Percentiles rank a stretch among this genome's conserved stretches.
Evolutionary conservation across 1,140 invertebrate genomes (phyloP).

Genomic region (Nylanderia fulva): DNA sequence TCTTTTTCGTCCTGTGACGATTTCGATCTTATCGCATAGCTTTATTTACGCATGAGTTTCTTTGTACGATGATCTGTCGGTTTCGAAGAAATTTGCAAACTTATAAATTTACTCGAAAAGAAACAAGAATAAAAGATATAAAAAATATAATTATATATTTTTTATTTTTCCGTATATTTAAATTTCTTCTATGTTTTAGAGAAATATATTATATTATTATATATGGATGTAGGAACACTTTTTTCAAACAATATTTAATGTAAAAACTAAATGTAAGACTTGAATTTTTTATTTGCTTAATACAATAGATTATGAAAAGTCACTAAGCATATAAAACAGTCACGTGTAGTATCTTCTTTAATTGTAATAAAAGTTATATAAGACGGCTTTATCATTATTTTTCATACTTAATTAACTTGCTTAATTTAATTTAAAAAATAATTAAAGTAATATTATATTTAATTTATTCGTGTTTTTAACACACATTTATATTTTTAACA

Average conservation of each 20-base stretch:
- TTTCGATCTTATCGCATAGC: slow-evolving; percentile 50
- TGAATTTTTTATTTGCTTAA: background rate
- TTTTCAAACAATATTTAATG: background rate
- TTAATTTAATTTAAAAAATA: background rate
- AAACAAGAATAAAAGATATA: background rate
- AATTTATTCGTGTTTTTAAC: no score
- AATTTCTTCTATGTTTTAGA: background rate
- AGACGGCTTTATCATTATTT: background rate
- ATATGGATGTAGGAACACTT: background rate
- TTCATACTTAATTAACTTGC: background rate
- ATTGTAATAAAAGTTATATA: background rate
- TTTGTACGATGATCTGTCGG: slow-evolving; percentile 29
- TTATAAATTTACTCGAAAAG: background rate
- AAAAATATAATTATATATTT: slow-evolving; percentile 1
- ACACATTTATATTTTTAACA: background rate
- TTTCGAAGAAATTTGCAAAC: slow-evolving; percentile 40
- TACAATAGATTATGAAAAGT: background rate
- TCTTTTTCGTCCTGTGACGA: slow-evolving; percentile 57
- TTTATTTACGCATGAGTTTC: slow-evolving; percentile 41
- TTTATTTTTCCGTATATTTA: background rate
- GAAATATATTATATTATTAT: no score
- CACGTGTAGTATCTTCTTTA: background rate
- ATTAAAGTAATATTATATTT: slow-evolving; percentile 9
- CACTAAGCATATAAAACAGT: background rate
- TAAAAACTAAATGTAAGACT: background rate